A percentile compares a stretch with the other conserved stretches of the same genome.
These are phyloP conservation scores for Yponomeuta malinellus DNA, from an alignment of 2,888 invertebrate genomes.

Conservation along the genomic window DNA sequence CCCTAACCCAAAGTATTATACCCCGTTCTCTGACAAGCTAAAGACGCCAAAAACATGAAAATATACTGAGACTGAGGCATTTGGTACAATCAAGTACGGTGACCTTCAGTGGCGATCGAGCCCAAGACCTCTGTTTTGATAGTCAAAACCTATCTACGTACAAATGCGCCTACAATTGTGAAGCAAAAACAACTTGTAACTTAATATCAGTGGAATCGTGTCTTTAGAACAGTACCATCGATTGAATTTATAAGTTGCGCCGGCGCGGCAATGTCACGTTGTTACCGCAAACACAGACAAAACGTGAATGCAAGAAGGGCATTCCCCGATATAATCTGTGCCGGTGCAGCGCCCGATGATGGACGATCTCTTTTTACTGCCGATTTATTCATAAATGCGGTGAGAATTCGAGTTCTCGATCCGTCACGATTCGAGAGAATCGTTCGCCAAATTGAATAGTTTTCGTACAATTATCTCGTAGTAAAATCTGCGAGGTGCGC, in stretches of 20 bases:
- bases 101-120: too few species aligned
- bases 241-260: conserved; percentile 10
- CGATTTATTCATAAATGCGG: conserved; percentile 53
- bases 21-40: too few species aligned
- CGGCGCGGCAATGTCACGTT: conserved; percentile 3
- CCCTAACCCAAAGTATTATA: too few species aligned
- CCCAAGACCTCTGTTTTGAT: too few species aligned
- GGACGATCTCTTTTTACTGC: conserved; percentile 35
- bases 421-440: conserved; percentile 39
- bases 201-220: conserved; percentile 8
- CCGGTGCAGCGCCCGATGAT: conserved; percentile 16
- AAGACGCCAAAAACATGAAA: too few species aligned
- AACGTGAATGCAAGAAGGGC: conserved; percentile 11
- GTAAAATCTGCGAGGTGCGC: neutral
- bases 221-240: conserved; percentile 2
- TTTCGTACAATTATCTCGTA: neutral
- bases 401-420: conserved; percentile 48
- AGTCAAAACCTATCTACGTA: too few species aligned
- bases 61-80: too few species aligned
- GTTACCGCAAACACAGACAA: neutral
- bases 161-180: neutral
- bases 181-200: neutral
- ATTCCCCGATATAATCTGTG: conserved; percentile 12
- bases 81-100: too few species aligned
- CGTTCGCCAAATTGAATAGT: conserved; percentile 13